These are phyloP conservation scores for Alsophila aescularia DNA, from an alignment of 2,888 invertebrate species.

Conservation along the genomic window DNA sequence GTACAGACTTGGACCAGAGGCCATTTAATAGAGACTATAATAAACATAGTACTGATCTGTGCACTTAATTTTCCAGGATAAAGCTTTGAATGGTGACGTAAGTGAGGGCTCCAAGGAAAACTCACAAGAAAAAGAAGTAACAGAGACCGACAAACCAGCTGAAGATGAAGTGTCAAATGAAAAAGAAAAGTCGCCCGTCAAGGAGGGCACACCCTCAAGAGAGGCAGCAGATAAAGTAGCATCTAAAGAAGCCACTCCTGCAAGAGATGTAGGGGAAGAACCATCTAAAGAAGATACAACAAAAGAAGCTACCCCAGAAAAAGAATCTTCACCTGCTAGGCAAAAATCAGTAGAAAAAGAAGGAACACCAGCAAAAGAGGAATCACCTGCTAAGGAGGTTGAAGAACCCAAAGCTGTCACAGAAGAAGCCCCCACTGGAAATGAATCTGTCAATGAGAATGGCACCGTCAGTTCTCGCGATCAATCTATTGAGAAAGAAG, in stretches of 20 bases:
- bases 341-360: conserved; percentile 62
- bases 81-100: conserved; percentile 67
- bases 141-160: conserved; percentile 40
- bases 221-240: conserved; percentile 38
- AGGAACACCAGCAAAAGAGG: conserved; percentile 48
- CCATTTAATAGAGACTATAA: too few species aligned
- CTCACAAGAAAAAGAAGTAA: conserved; percentile 58
- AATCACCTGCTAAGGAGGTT: conserved; percentile 56
- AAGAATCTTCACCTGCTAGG: conserved; percentile 51
- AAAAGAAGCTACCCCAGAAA: conserved; percentile 41
- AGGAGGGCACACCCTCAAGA: conserved; percentile 49
- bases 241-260: conserved; percentile 53
- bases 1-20: too few species aligned
- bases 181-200: conserved; percentile 48
- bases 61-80: conserved; percentile 22
- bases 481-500: conserved; percentile 69
- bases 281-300: conserved; percentile 35
- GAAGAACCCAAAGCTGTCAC: conserved; percentile 53
- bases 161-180: conserved; percentile 43
- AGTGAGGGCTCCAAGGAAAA: conserved; percentile 62
- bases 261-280: conserved; percentile 45
- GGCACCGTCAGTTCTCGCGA: conserved; percentile 75
- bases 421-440: conserved; percentile 65
- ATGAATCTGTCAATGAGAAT: conserved; percentile 68
- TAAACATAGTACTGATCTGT: background rate